phyloP scores from a whole-genome alignment of 1,140 invertebrate genomes.

The Drosophila ercepeae region DNA sequence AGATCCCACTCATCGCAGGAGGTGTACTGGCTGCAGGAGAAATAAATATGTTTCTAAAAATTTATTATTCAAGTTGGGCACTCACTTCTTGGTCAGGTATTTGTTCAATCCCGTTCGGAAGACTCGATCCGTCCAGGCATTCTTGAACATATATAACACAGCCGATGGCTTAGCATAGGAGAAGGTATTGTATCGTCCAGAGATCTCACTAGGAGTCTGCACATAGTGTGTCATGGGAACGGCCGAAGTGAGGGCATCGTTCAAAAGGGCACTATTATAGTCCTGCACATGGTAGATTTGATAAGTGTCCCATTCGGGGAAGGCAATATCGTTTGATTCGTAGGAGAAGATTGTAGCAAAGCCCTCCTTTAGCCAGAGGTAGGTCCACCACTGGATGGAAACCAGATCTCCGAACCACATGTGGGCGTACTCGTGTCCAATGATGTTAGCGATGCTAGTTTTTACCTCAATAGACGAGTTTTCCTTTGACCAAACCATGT shows the following conservation, averaged over 20 bases:
- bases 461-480: slow-evolving; percentile 65
- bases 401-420: slow-evolving; percentile 90
- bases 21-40: slow-evolving; percentile 83
- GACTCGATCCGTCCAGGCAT: slow-evolving; percentile 92
- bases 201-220: slow-evolving; percentile 87
- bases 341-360: slow-evolving; percentile 84
- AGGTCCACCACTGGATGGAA: slow-evolving; percentile 86
- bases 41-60: too few relatives aligned
- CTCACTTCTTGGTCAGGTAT: slow-evolving; percentile 88
- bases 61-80: too few relatives aligned
- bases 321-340: slow-evolving; percentile 84
- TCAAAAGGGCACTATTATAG: slow-evolving; percentile 61
- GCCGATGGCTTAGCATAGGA: slow-evolving; percentile 87
- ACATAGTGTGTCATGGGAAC: slow-evolving; percentile 88
- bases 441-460: slow-evolving; percentile 85
- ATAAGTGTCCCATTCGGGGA: slow-evolving; percentile 83
- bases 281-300: slow-evolving; percentile 87
- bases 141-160: slow-evolving; percentile 96
- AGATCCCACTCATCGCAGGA: slow-evolving; percentile 72
- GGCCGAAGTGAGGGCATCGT: slow-evolving; percentile 80
- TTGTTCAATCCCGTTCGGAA: slow-evolving; percentile 92
- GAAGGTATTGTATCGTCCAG: slow-evolving; percentile 88
- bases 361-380: slow-evolving; percentile 85
- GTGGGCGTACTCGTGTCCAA: slow-evolving; percentile 87
- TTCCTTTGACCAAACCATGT: slow-evolving; percentile 68